These are phyloP conservation scores for Engraulis encrasicolus DNA, from an alignment of 2,113 vertebrate species.

Conservation along the genomic window DNA sequence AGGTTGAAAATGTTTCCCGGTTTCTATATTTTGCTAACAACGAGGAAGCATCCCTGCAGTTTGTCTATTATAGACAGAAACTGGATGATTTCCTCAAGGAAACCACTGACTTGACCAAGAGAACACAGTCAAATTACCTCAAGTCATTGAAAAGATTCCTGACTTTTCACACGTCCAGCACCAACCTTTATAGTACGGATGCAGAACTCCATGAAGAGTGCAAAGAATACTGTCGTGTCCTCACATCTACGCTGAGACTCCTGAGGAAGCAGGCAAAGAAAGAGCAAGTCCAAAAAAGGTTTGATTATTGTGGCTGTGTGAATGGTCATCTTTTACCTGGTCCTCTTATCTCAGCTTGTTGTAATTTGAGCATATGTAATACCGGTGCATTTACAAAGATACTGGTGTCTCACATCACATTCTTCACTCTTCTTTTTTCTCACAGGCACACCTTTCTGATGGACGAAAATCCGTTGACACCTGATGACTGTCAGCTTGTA, in stretches of 20 bases:
- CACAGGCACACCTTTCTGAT: background rate
- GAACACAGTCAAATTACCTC: background rate
- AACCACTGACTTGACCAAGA: background rate
- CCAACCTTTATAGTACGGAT: conserved; percentile 8
- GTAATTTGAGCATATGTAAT: background rate
- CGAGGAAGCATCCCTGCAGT: background rate
- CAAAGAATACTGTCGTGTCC: too few relatives aligned
- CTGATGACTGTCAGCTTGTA: conserved; percentile 9
- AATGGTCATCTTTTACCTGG: background rate
- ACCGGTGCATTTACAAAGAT: background rate
- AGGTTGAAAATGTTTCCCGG: background rate
- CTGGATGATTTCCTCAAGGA: background rate
- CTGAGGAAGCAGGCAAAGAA: conserved; percentile 5
- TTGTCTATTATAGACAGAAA: background rate
- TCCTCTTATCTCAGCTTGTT: background rate
- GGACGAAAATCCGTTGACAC: background rate
- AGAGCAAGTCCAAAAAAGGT: background rate
- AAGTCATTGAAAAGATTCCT: conserved; percentile 26
- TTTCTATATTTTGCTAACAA: background rate
- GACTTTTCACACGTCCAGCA: conserved; percentile 2
- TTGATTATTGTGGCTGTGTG: background rate
- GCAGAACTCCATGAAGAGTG: background rate
- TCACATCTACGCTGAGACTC: background rate
- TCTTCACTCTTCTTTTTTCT: background rate
- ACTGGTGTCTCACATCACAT: background rate